Base-by-base conservation (phyloP, 2,888 invertebrate species). In the Caenorhabditis plicata region DNA sequence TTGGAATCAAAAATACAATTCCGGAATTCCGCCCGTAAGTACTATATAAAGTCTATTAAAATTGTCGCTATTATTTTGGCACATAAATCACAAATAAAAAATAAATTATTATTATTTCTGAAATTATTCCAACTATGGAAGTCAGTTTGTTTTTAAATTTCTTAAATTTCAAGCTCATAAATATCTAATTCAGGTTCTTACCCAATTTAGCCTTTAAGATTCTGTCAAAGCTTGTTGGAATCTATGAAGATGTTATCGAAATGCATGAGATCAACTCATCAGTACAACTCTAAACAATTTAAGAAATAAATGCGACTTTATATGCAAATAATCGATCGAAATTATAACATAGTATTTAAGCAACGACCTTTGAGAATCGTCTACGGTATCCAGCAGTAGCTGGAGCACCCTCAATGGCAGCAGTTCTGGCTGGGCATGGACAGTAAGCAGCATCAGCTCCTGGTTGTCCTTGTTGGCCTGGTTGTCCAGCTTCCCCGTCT, bases 401-500 rank as follows among this genome's bases (percentile, higher is more conserved):
- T 42, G 45, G 35, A 36, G 49, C 42, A 45, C 40, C 53, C 53
- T 60, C 60, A 33, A 60, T 53, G 11, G 60, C 60, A 31, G 42
- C 60, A 49, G 60, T 53, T 40, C 60, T 40, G 1, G 60, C 53
- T 48, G 60, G 58, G 45, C 58, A 58, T 40, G 58, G 52, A 22
- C 58, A 58, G 27, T 58, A 58, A 26, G 58, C 58, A 26, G 58
- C 58, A 31, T 58, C 64, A 43, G 58, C 57, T 58, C 58, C 58
- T 44, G 58, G 58, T 31, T 58, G 58, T 54, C 65, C 65, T 17
- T 29, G 42, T 32, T 44, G 46, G 52, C 70, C 70, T 13, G 51
- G 52, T 35, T 47, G 41, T 63, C 68, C 68, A 20, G 63, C 45
- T 41, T 60, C 52, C 63, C 66, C 66, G 20, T 57, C 57, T 25